Percentiles rank a stretch among this genome's conserved stretches.
phyloP scores from a whole-genome alignment of 2,888 invertebrate species.

The Hypomecis punctinalis region DNA sequence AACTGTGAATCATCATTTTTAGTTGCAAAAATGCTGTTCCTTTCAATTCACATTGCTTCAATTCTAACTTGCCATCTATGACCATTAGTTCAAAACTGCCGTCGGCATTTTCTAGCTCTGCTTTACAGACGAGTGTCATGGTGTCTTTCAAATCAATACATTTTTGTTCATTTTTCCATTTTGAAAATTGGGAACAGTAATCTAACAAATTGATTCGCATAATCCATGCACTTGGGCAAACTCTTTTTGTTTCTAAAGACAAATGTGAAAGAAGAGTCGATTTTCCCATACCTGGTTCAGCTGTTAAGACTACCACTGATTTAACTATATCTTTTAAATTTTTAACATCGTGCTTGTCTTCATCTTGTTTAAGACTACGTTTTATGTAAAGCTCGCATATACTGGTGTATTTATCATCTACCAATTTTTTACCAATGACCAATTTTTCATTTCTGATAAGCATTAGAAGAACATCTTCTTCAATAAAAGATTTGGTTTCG shows the following conservation, averaged over 20 bases:
- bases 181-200: slow-evolving; percentile 10
- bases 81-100: slow-evolving; percentile 9
- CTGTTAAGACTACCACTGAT: slow-evolving; percentile 9
- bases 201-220: slow-evolving; percentile 18
- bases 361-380: not conserved
- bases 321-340: slow-evolving; percentile 7
- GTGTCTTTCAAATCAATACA: slow-evolving; percentile 11
- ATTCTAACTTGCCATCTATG: slow-evolving; percentile 2
- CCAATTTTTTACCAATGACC: slow-evolving; percentile 8
- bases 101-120: slow-evolving; percentile 2
- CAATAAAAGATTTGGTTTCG: slow-evolving; percentile 8
- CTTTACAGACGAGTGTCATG: slow-evolving; percentile 19
- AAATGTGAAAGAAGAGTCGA: slow-evolving; percentile 18
- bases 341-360: not conserved
- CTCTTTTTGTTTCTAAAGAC: slow-evolving; percentile 17
- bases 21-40: slow-evolving; percentile 10
- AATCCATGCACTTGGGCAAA: slow-evolving; percentile 17
- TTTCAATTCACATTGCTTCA: slow-evolving; percentile 11
- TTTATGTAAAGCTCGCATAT: not conserved
- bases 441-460: slow-evolving; percentile 7
- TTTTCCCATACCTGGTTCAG: slow-evolving; percentile 40
- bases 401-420: slow-evolving; percentile 5
- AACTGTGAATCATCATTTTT: slow-evolving; percentile 12
- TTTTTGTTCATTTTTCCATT: slow-evolving; percentile 9
- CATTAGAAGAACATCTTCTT: not conserved